Evolutionary conservation across 2,888 invertebrate species (phyloP).

Genomic region (Amphipoea oculea): DNA sequence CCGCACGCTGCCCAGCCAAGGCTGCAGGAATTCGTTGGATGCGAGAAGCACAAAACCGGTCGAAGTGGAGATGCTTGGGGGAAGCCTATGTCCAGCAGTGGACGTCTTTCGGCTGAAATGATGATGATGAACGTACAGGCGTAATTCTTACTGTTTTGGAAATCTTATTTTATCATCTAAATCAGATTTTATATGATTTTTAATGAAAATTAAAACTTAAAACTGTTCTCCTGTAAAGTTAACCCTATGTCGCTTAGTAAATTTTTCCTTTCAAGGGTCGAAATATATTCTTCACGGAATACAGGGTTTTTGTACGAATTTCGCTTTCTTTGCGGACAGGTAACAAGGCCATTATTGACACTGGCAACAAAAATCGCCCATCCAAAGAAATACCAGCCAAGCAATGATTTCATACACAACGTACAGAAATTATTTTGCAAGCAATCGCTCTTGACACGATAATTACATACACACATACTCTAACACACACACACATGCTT

Average conservation of each 20-base stretch:
- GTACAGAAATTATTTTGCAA: constrained; percentile 52
- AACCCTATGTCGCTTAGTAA: not conserved
- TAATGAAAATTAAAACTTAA: too few species aligned
- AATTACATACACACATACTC: constrained; percentile 25
- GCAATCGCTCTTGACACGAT: constrained; percentile 44
- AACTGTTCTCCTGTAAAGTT: not conserved
- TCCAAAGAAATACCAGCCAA: constrained; percentile 16
- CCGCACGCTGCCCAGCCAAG: too few species aligned
- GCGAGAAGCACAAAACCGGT: too few species aligned
- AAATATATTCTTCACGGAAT: not conserved
- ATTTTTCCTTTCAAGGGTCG: not conserved
- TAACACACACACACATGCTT: not conserved
- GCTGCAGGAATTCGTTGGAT: too few species aligned
- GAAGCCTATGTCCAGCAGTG: too few species aligned
- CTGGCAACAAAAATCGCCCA: not conserved
- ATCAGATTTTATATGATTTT: not conserved
- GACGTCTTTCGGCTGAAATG: too few species aligned
- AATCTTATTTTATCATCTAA: not conserved
- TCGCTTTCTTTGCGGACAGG: not conserved
- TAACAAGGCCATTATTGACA: not conserved
- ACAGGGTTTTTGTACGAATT: not conserved
- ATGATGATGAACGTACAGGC: too few species aligned
- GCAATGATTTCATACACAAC: constrained; percentile 22
- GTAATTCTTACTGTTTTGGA: not conserved
- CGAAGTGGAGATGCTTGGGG: too few species aligned